Evolutionary conservation across 2,888 invertebrate genomes (phyloP).

Genomic region (Meandrusa payeni): DNA sequence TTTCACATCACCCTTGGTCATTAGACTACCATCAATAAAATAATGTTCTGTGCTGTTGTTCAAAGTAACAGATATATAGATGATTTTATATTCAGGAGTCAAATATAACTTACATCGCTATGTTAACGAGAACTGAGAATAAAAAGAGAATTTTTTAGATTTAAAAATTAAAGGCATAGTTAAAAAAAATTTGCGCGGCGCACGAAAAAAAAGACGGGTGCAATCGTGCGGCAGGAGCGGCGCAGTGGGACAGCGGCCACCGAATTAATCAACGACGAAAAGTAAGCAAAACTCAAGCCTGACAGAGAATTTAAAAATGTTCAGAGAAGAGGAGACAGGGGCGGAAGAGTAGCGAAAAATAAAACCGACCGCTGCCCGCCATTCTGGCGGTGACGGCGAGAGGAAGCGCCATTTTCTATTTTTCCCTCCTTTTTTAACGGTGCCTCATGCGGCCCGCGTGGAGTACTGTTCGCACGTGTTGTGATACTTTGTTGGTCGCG

Average conservation of each 20-base stretch:
- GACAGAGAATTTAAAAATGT: conserved; percentile 51
- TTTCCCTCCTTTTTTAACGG: conserved; percentile 48
- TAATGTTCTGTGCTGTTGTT: no score
- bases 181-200: conserved; percentile 36
- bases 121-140: no score
- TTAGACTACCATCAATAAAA: no score
- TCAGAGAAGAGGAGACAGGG: conserved; percentile 54
- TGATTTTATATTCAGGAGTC: no score
- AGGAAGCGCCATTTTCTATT: conserved; percentile 69
- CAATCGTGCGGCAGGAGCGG: conserved; percentile 64
- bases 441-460: conserved; percentile 22
- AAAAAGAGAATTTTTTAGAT: no score
- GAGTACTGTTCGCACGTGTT: conserved; percentile 22
- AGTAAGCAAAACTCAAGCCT: conserved; percentile 56
- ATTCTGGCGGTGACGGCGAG: conserved; percentile 73
- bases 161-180: conserved; percentile 28
- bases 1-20: no score
- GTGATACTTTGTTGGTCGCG: conserved; percentile 10
- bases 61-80: no score
- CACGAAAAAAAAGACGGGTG: conserved; percentile 42
- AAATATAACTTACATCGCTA: no score
- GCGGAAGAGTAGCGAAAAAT: conserved; percentile 60
- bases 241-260: conserved; percentile 66
- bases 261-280: conserved; percentile 71
- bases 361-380: conserved; percentile 58